These are phyloP conservation scores for Habropoda laboriosa DNA, from an alignment of 1,140 invertebrate species.

Conservation along the genomic window DNA sequence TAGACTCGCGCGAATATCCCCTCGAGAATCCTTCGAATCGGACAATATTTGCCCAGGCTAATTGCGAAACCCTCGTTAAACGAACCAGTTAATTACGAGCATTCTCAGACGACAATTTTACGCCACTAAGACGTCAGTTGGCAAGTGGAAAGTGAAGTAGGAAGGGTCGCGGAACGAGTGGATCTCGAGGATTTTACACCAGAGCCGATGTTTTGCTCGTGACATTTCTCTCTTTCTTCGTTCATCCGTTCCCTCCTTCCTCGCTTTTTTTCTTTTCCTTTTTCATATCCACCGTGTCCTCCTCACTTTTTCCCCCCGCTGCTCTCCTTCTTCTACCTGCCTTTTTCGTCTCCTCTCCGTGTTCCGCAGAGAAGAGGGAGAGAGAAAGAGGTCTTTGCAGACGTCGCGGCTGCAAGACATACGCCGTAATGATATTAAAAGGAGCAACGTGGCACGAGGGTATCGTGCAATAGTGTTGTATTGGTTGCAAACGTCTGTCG, in stretches of 20 bases:
- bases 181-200: background rate
- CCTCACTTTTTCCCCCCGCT: background rate
- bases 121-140: background rate
- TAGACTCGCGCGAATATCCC: constrained; percentile 2
- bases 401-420: constrained; percentile 18
- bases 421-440: constrained; percentile 38
- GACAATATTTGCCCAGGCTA: background rate
- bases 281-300: constrained; percentile 53
- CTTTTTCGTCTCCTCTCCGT: constrained; percentile 14
- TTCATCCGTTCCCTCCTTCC: background rate
- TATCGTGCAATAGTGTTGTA: constrained; percentile 28
- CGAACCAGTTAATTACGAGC: background rate
- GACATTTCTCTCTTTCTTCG: constrained; percentile 41
- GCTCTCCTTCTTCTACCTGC: no score
- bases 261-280: constrained; percentile 28
- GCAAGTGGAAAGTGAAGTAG: background rate
- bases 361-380: no score
- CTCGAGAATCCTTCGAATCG: background rate
- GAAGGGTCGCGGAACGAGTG: background rate
- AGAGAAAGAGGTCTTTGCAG: background rate
- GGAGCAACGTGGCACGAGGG: constrained; percentile 2
- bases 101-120: background rate
- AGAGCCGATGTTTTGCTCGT: constrained; percentile 7
- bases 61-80: background rate
- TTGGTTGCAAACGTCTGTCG: background rate